These are phyloP conservation scores for Peromyscus californicus DNA, from an alignment of 2,113 vertebrate genomes.

Conservation along the genomic window DNA sequence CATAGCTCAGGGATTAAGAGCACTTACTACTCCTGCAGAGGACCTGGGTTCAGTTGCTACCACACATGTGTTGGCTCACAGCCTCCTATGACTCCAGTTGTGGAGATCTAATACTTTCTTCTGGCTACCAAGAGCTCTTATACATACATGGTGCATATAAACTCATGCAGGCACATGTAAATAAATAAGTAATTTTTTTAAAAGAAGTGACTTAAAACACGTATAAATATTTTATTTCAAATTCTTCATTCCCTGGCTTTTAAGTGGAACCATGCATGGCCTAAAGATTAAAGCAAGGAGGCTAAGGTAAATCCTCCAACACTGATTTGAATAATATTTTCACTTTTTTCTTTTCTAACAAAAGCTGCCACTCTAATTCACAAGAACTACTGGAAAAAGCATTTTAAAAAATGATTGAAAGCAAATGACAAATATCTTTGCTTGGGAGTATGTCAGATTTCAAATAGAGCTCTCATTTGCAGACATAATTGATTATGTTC, in stretches of 20 bases:
- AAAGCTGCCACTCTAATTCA: conserved; percentile 18
- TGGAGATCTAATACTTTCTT: neutral
- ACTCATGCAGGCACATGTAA: neutral
- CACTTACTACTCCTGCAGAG: neutral
- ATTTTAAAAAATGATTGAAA: neutral
- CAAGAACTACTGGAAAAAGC: neutral
- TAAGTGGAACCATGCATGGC: neutral
- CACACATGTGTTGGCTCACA: neutral
- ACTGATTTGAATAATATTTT: neutral
- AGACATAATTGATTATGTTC: neutral
- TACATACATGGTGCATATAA: neutral
- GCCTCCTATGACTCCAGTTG: neutral
- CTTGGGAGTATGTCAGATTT: neutral
- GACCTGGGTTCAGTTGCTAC: neutral
- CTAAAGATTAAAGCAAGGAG: neutral
- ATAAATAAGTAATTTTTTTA: neutral
- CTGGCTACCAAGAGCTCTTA: neutral
- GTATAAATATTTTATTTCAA: conserved; percentile 17
- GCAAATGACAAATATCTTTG: conserved; percentile 24
- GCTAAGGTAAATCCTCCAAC: conserved; percentile 13
- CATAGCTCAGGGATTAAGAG: neutral
- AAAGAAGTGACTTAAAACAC: neutral
- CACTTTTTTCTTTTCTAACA: conserved; percentile 18
- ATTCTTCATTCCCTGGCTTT: conserved; percentile 26
- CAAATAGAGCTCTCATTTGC: neutral